Percentiles rank a stretch among this genome's conserved stretches.
Conservation (phyloP, 2,888 invertebrate genomes). For the Drosophila demipolita region DNA sequence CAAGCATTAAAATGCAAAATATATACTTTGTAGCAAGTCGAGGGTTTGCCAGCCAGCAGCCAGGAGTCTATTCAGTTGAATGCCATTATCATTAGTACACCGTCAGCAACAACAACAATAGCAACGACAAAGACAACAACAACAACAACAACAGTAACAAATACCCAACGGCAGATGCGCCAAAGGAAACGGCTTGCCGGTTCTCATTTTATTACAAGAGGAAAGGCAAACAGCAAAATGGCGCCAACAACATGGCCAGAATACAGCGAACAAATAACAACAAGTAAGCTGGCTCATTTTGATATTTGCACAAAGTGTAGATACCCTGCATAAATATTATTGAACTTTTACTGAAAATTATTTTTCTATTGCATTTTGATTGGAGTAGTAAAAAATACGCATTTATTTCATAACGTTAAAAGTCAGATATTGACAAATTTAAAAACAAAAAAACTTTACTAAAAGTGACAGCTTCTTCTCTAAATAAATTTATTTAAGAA, state of each 20-base stretch:
- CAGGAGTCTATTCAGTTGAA: conserved; percentile 28
- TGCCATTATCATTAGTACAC: conserved; percentile 72
- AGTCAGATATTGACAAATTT: background rate
- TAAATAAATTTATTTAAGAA: background rate
- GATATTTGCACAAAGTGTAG: background rate
- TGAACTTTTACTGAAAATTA: background rate
- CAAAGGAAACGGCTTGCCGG: conserved; percentile 67
- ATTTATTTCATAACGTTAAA: too few relatives aligned
- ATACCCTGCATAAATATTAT: background rate
- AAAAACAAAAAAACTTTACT: background rate
- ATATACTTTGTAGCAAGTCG: conserved; percentile 36
- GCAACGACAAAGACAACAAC: conserved; percentile 14
- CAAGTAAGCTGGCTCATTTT: background rate
- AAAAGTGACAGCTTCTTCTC: background rate
- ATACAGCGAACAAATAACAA: conserved; percentile 1
- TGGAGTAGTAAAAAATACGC: background rate
- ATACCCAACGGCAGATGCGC: conserved; percentile 31
- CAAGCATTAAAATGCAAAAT: conserved; percentile 72
- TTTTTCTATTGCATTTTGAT: background rate
- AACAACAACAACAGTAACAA: conserved; percentile 6
- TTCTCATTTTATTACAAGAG: conserved; percentile 79
- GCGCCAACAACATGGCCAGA: conserved; percentile 64
- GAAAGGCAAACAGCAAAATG: conserved; percentile 81
- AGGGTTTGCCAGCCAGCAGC: background rate
- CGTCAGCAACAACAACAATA: conserved; percentile 24